A percentile compares a stretch with the other conserved stretches of the same genome.
These are phyloP conservation scores for Coenobita brevimanus DNA, from an alignment of 1,140 invertebrate genomes.

Conservation along the genomic window DNA sequence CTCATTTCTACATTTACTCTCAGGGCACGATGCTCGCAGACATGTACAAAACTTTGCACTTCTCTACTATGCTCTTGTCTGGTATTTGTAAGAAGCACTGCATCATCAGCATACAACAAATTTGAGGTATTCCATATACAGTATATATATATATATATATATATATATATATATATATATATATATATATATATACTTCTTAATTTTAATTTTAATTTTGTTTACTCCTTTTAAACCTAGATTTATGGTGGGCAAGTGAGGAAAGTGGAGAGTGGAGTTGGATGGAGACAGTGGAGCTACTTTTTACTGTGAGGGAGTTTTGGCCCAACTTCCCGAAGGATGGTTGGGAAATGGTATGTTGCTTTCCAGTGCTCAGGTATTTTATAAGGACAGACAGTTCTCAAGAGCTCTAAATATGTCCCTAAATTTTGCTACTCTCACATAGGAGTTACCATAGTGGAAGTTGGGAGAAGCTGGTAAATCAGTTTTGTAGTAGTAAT, in stretches of 20 bases:
- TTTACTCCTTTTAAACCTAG: not conserved
- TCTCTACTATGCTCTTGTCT: no score
- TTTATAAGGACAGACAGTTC: not conserved
- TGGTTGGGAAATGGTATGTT: constrained; percentile 51
- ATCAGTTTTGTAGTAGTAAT: no score
- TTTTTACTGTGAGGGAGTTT: constrained; percentile 48
- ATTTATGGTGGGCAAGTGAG: constrained; percentile 48
- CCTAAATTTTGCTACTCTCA: not conserved
- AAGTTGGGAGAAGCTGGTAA: no score
- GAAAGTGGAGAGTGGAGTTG: constrained; percentile 28
- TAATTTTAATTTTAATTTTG: not conserved
- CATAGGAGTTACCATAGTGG: no score
- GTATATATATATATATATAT: no score
- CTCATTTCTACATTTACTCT: no score
- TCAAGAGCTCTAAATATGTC: not conserved
- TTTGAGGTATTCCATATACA: no score
- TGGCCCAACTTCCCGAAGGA: not conserved
- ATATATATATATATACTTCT: not conserved
- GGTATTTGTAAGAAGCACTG: no score
- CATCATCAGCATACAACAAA: no score
- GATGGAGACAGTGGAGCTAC: constrained; percentile 36
- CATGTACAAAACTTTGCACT: no score
- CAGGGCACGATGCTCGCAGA: no score
- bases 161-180: not conserved
- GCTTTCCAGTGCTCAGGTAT: no score